Conservation (phyloP, 2,113 vertebrate genomes). For the Pristiophorus japonicus region DNA sequence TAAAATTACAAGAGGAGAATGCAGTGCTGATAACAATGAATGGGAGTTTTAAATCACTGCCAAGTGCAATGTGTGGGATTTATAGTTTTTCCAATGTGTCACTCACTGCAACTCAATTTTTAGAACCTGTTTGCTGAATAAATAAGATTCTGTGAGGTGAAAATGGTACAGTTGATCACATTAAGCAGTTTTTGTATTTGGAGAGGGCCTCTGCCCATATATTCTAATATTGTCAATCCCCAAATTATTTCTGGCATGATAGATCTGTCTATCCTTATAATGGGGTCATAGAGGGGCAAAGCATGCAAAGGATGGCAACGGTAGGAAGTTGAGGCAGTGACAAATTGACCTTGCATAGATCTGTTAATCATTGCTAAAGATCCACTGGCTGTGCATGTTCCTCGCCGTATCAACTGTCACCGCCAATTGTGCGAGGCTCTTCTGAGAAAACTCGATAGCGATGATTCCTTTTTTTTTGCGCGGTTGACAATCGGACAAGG, state of each 20-base stretch:
- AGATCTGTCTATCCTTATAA: conserved; percentile 43
- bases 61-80: conserved; percentile 20
- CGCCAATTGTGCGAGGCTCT: conserved; percentile 34
- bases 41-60: conserved; percentile 36
- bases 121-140: conserved; percentile 39
- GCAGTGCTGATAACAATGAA: conserved; percentile 27
- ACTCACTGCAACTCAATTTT: conserved; percentile 22
- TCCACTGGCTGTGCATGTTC: conserved; percentile 39
- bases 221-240: conserved; percentile 40
- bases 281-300: conserved; percentile 37
- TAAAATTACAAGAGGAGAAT: conserved; percentile 25
- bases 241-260: conserved; percentile 37
- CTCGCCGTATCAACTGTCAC: conserved; percentile 25
- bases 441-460: conserved; percentile 30
- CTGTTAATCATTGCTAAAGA: conserved; percentile 47
- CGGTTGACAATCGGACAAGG: neutral
- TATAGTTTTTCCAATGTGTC: conserved; percentile 31
- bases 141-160: conserved; percentile 15
- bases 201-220: conserved; percentile 39
- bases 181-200: conserved; percentile 43
- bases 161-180: neutral
- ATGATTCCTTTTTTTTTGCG: conserved; percentile 35
- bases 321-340: conserved; percentile 38
- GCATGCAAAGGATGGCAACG: conserved; percentile 41
- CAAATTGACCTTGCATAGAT: conserved; percentile 41